Conservation (phyloP, 2,888 invertebrate species). For the Ennomos erosarius region DNA sequence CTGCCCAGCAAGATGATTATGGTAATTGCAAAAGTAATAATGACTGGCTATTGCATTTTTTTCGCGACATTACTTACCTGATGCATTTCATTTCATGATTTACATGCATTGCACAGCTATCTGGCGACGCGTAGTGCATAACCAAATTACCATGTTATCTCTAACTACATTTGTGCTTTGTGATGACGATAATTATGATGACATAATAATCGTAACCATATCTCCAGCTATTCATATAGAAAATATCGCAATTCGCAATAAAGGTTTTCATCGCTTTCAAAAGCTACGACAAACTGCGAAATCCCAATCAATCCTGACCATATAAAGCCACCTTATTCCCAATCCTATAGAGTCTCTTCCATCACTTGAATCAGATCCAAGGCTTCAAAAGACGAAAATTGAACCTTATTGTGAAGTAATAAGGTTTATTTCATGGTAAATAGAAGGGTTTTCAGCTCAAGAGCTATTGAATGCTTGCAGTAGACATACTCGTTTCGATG, state of each 20-base stretch:
- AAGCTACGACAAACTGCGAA: constrained; percentile 7
- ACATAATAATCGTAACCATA: too few relatives aligned
- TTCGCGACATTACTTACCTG: too few relatives aligned
- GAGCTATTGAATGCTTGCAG: constrained; percentile 1
- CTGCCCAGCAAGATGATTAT: too few relatives aligned
- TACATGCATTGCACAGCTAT: too few relatives aligned
- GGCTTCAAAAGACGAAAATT: background rate
- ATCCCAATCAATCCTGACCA: background rate
- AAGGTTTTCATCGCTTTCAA: constrained; percentile 5
- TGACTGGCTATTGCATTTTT: too few relatives aligned
- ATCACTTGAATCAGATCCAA: background rate
- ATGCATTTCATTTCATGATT: too few relatives aligned
- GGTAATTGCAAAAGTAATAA: too few relatives aligned
- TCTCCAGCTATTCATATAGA: constrained; percentile 3
- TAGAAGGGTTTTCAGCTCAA: background rate
- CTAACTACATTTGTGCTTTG: too few relatives aligned
- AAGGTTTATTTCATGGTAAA: constrained; percentile 1
- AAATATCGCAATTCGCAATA: constrained; percentile 7
- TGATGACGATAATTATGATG: too few relatives aligned
- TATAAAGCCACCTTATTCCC: background rate
- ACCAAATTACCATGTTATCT: too few relatives aligned
- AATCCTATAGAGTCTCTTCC: background rate
- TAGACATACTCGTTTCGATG: constrained; percentile 17
- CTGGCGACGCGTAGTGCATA: too few relatives aligned
- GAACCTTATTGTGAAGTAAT: background rate